Conservation (phyloP, 2,113 vertebrate species). For the Chinchilla lanigera region DNA sequence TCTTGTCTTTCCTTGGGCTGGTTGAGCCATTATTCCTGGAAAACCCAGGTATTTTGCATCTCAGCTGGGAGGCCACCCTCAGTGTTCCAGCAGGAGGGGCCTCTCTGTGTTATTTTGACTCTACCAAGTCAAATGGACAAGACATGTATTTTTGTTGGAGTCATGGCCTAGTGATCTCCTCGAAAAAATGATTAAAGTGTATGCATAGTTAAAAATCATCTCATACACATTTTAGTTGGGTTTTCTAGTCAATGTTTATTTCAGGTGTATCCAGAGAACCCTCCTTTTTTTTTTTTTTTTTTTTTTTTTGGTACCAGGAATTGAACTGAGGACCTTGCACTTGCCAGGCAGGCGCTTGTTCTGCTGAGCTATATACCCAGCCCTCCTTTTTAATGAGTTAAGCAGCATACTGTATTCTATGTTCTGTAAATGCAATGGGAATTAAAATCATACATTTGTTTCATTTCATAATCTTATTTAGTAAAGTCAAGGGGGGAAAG, state of each 20-base stretch:
- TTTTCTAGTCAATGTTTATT: constrained; percentile 9
- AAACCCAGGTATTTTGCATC: not conserved
- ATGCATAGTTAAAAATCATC: not conserved
- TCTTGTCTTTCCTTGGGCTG: not conserved
- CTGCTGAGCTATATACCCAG: no score
- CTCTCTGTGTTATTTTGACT: not conserved
- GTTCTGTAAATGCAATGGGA: not conserved
- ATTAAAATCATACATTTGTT: not conserved
- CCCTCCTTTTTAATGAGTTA: not conserved
- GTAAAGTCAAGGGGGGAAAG: not conserved
- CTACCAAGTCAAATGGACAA: not conserved
- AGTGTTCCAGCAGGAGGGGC: not conserved
- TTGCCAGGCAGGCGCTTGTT: no score
- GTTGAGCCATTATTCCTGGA: not conserved
- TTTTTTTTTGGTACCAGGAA: no score
- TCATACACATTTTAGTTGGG: not conserved
- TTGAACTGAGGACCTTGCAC: no score
- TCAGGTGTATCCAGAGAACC: not conserved
- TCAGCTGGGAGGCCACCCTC: not conserved
- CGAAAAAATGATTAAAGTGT: not conserved
- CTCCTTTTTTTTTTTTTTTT: not conserved
- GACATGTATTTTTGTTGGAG: not conserved
- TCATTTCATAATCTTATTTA: constrained; percentile 1
- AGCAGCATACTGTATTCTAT: not conserved
- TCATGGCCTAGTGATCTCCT: not conserved